Base-by-base conservation (phyloP, 2,113 vertebrate species). In the Oryzias javanicus region DNA sequence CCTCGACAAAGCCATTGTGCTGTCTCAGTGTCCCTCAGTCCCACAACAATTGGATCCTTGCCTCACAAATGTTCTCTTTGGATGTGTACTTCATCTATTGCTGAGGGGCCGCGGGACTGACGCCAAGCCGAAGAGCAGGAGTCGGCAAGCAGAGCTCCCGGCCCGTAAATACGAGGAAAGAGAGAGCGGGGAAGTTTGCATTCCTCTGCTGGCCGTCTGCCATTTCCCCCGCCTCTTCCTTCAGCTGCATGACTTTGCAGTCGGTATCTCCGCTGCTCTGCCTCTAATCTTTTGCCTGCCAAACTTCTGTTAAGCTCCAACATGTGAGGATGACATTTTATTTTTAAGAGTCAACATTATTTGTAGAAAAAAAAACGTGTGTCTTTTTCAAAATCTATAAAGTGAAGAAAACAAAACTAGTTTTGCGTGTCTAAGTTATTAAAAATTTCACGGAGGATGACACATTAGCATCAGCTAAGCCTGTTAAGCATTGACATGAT, bases 111-210 rank as follows among this genome's bases (percentile, higher is more conserved):
- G 40, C 54, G 61, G 55, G 46, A 47, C 42, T 3, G 4, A 49
- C 25, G 47, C 41, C 25, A 42, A 35, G 20, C 42, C 42, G 12
- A 19, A n/a, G 45, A 61, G 64, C 81, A 83, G 55, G 70, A 85
- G 55, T 59, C 49, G 55, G 62, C 76, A 74, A 72, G 82, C 66
- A 24, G 14, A 51, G 51, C 80, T 74, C 17, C 65, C 50, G 83
- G 56, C 47, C 16, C 57, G 50, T 72, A 82, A 84, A 79, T 77
- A 82, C 15, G 14, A 76, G 49, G 20, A 46, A 42, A 60, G 58
- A 54, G 56, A 49, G 46, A 60, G 67, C 72, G 70, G 60, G 79
- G 76, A 69, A 56, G 78, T 74, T 79, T 76, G 52, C 81, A 86
- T 89, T 90, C 84, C 67, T 64, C 17, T 51, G 46, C 18, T 41